These are phyloP conservation scores for Omphaloscelis lunosa DNA, from an alignment of 2,888 invertebrate species.

Conservation along the genomic window DNA sequence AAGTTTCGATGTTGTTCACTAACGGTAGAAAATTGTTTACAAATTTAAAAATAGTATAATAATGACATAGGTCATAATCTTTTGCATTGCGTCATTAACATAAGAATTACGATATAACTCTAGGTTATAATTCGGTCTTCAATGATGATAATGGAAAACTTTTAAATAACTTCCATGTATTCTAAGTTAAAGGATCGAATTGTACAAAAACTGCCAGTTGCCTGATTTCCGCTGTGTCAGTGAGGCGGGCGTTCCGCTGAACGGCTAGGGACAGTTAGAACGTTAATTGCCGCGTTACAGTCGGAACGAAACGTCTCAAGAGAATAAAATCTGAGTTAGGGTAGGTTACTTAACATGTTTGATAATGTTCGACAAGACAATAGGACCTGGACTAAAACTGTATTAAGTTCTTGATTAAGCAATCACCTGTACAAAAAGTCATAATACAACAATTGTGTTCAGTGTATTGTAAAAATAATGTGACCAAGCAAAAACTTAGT, in stretches of 20 bases:
- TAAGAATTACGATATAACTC: background rate
- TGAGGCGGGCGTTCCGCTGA: slow-evolving; percentile 57
- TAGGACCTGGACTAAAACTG: background rate
- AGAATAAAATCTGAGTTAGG: slow-evolving; percentile 60
- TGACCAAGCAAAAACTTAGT: background rate
- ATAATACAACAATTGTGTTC: background rate
- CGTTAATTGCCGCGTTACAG: slow-evolving; percentile 75
- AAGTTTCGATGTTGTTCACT: background rate
- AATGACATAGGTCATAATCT: background rate
- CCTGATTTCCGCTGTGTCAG: slow-evolving; percentile 1
- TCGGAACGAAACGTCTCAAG: slow-evolving; percentile 64
- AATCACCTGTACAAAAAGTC: background rate
- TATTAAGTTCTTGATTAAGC: background rate
- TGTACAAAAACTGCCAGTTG: background rate
- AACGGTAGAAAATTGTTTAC: background rate
- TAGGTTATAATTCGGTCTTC: background rate
- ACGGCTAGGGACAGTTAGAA: slow-evolving; percentile 64
- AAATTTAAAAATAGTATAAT: background rate
- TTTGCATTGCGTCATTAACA: background rate
- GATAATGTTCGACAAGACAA: slow-evolving; percentile 19
- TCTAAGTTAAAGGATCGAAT: background rate
- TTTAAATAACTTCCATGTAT: background rate
- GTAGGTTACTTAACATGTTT: slow-evolving; percentile 24
- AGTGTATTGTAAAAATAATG: background rate
- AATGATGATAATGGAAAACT: background rate